Conservation (phyloP, 1,140 invertebrate species). For the Procambarus clarkii region DNA sequence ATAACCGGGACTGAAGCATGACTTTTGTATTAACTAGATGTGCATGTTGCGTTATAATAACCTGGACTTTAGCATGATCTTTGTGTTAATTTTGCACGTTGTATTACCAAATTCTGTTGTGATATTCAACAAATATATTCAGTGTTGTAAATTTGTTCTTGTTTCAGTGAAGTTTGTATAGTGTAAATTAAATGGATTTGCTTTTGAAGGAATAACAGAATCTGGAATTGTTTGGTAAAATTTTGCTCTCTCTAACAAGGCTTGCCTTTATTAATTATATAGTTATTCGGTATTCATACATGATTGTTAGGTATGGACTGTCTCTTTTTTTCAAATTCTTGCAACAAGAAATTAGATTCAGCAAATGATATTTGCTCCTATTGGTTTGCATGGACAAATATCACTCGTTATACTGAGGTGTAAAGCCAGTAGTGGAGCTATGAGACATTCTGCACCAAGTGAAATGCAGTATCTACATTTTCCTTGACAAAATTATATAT, state of each 20-base stretch:
- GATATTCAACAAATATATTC: background rate
- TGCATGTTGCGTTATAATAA: background rate
- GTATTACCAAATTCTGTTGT: background rate
- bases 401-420: no score
- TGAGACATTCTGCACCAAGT: no score
- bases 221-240: background rate
- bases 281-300: background rate
- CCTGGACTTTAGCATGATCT: slow-evolving; percentile 20
- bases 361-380: background rate
- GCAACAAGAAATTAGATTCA: background rate
- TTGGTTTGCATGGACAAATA: background rate
- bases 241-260: background rate
- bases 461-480: no score
- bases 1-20: slow-evolving; percentile 5
- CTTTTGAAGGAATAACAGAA: background rate
- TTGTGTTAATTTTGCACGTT: background rate
- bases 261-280: background rate
- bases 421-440: no score
- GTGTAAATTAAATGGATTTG: background rate
- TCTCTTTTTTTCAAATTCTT: background rate
- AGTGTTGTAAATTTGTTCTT: background rate
- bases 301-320: background rate
- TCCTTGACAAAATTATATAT: no score
- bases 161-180: no score
- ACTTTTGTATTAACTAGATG: background rate